Evolutionary conservation across 2,797 vertebrate genomes (phyloP), one percentile per base, ranked within the genome.

Genomic region (Characodon lateralis): DNA sequence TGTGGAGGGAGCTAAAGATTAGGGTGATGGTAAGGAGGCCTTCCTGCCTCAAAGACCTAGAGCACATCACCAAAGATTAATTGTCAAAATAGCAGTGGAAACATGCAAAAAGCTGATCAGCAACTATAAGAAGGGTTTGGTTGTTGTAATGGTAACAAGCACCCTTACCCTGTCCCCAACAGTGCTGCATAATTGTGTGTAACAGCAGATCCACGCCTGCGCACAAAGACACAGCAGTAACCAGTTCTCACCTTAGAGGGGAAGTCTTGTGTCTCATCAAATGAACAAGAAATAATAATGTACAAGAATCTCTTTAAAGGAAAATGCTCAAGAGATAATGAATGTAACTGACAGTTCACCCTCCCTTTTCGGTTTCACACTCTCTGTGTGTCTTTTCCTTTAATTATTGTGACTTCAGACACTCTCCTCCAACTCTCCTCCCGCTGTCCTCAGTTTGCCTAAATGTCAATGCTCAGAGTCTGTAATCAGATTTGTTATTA

Each of bases 401-500:
- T 20, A 66, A 13, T 1, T 51, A 24, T n/a, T 77, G 26, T 65
- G 3, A 66, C 73, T 72, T 65, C 20, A 76, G 69, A 82, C 72
- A 14, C 6, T 68, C 65, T 83, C 58, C 78, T 46, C 35, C 14
- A 28, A 79, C 80, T 82, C 58, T 61, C 71, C 78, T 39, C 1
- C 35, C 35, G 9, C 10, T 79, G 74, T 73, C 43, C 70, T 51
- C 72, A 43, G 77, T 79, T 65, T 68, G 41, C 55, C 65, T 63
- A 73, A 77, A 83, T 89, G 84, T 91, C 89, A 89, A 48, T 39
- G 31, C 73, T 58, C 61, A 74, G 77, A 79, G 85, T 87, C 86
- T 90, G 76, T 93, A 89, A 94, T 92, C 87, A 90, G 20, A 85
- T 88, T 90, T 79, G 78, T 86, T 70, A 79, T 85, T 76, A 72